These are phyloP conservation scores for Avahi laniger DNA, from an alignment of 2,797 vertebrate genomes.

Conservation along the genomic window DNA sequence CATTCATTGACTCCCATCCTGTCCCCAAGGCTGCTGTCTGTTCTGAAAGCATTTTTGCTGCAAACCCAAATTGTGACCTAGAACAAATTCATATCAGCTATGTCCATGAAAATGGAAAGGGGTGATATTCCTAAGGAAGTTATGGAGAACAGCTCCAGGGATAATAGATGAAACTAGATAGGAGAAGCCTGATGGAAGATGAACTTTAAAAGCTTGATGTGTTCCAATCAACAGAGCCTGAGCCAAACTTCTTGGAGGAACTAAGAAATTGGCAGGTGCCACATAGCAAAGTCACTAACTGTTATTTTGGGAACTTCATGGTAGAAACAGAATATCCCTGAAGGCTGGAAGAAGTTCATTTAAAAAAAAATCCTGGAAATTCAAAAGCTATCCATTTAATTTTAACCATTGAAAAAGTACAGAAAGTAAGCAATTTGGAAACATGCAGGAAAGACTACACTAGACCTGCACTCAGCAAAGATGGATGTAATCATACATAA, in stretches of 20 bases:
- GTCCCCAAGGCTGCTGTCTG: slow-evolving; percentile 66
- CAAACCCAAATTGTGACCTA: slow-evolving; percentile 62
- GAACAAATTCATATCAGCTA: slow-evolving; percentile 54
- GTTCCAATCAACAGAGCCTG: background rate
- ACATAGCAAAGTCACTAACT: slow-evolving; percentile 7
- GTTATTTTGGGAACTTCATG: slow-evolving; percentile 8
- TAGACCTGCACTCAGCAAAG: background rate
- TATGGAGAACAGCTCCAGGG: background rate
- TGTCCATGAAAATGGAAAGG: slow-evolving; percentile 36
- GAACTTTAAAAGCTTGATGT: slow-evolving; percentile 21
- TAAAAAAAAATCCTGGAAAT: background rate
- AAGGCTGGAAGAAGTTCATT: background rate
- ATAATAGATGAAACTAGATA: background rate
- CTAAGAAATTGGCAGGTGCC: slow-evolving; percentile 12
- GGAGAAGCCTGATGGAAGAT: background rate
- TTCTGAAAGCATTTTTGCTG: slow-evolving; percentile 77
- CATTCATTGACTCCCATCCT: slow-evolving; percentile 69
- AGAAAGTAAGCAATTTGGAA: background rate
- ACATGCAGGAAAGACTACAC: background rate
- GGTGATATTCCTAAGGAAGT: background rate
- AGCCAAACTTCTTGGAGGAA: slow-evolving; percentile 22
- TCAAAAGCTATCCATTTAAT: slow-evolving; percentile 27
- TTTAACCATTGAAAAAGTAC: slow-evolving; percentile 49
- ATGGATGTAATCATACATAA: background rate
- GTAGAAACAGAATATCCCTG: background rate